Percentiles rank a stretch among this genome's conserved stretches.
phyloP scores from a whole-genome alignment of 2,113 vertebrate genomes.

The Urocitellus parryii region DNA sequence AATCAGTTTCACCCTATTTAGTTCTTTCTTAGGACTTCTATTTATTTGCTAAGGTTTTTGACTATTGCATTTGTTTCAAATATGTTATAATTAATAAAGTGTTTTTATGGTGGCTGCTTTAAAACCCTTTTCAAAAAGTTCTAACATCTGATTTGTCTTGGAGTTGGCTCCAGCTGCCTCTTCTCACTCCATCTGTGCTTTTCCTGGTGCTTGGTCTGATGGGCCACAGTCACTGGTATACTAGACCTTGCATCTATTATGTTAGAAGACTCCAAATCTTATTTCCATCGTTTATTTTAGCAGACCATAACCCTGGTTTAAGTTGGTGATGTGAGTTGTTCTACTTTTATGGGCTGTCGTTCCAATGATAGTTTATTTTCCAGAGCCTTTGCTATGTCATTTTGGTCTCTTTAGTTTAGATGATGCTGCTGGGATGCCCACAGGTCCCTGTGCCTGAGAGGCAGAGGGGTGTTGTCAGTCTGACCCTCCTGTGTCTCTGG shows the following conservation, averaged over 20 bases:
- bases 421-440: not conserved
- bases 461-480: not conserved
- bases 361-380: not conserved
- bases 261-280: not conserved
- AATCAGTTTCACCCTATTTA: not conserved
- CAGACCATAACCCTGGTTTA: not conserved
- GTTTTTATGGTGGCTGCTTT: not conserved
- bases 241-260: not conserved
- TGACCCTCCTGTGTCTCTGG: not conserved
- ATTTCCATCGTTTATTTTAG: not conserved
- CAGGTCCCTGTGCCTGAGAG: not conserved
- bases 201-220: not conserved
- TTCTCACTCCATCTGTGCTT: not conserved
- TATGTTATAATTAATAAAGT: not conserved
- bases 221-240: not conserved
- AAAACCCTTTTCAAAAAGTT: not conserved
- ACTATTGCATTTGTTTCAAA: conserved; percentile 5
- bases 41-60: not conserved
- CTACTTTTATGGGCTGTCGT: not conserved
- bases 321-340: not conserved
- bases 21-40: not conserved
- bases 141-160: not conserved
- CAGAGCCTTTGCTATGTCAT: not conserved
- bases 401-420: not conserved
- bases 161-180: not conserved